Percentiles rank a stretch among this genome's conserved stretches.
These are phyloP conservation scores for Anableps anableps DNA, from an alignment of 2,797 vertebrate genomes.

Conservation along the genomic window DNA sequence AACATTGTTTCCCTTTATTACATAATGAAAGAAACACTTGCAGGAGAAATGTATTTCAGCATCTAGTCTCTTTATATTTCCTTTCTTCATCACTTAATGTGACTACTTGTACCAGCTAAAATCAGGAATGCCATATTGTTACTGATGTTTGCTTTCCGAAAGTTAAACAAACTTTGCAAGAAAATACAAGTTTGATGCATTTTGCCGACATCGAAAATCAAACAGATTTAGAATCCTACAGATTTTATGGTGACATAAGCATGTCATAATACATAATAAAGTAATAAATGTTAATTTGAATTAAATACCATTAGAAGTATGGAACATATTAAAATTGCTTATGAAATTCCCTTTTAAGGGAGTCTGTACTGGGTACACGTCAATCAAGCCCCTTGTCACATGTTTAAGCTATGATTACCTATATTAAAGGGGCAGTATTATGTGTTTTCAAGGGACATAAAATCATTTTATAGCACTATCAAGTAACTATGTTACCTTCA, in stretches of 20 bases:
- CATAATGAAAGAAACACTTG: conserved; percentile 20
- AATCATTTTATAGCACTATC: too few relatives aligned
- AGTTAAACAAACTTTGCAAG: neutral
- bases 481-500: too few relatives aligned
- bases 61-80: neutral
- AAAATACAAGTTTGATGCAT: neutral
- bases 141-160: neutral
- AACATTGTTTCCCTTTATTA: conserved; percentile 18
- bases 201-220: neutral
- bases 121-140: neutral
- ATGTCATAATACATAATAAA: neutral
- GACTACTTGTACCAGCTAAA: neutral
- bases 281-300: neutral
- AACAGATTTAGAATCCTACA: neutral
- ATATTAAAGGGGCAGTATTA: too few relatives aligned
- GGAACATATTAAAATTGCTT: too few relatives aligned
- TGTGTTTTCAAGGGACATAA: too few relatives aligned
- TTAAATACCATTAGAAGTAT: neutral
- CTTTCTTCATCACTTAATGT: neutral
- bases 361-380: too few relatives aligned
- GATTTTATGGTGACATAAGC: neutral
- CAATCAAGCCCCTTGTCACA: too few relatives aligned
- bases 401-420: too few relatives aligned
- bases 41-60: neutral
- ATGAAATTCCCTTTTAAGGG: too few relatives aligned